Evolutionary conservation across 2,797 vertebrate genomes (phyloP).

Genomic region (Cuniculus paca): DNA sequence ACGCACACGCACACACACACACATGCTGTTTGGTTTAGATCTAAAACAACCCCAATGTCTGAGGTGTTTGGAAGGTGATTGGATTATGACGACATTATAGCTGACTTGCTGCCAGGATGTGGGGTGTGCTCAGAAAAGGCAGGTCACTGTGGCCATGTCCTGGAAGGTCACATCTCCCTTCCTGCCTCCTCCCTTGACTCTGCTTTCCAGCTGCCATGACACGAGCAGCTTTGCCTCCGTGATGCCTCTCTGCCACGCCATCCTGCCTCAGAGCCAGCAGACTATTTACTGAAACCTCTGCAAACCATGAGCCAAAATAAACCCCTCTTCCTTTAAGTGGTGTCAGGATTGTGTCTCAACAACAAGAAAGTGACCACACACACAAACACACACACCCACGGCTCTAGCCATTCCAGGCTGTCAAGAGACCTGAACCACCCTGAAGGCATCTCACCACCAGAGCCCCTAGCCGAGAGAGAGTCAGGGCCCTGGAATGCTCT

Average conservation of each 20-base stretch:
- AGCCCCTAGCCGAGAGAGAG: not conserved
- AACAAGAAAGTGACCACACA: not conserved
- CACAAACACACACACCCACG: not conserved
- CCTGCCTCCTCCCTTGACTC: not conserved
- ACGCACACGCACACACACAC: too few species aligned
- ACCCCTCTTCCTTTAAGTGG: not conserved
- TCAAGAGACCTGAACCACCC: not conserved
- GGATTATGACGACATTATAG: not conserved
- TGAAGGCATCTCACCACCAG: not conserved
- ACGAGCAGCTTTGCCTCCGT: not conserved
- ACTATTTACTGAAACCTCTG: not conserved
- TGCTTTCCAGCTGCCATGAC: not conserved
- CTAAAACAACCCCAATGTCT: not conserved
- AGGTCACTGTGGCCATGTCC: not conserved
- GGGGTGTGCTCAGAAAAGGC: not conserved
- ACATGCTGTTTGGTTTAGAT: not conserved
- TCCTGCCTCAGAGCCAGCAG: not conserved
- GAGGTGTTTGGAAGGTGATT: not conserved
- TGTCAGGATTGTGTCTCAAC: not conserved
- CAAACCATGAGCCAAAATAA: not conserved
- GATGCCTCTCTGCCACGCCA: not conserved
- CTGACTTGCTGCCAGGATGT: not conserved
- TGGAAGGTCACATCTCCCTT: not conserved
- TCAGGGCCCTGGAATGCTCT: constrained; percentile 56
- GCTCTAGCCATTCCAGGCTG: not conserved